Evolutionary conservation across 2,888 invertebrate species (phyloP).

Genomic region (Dolomedes plantarius): DNA sequence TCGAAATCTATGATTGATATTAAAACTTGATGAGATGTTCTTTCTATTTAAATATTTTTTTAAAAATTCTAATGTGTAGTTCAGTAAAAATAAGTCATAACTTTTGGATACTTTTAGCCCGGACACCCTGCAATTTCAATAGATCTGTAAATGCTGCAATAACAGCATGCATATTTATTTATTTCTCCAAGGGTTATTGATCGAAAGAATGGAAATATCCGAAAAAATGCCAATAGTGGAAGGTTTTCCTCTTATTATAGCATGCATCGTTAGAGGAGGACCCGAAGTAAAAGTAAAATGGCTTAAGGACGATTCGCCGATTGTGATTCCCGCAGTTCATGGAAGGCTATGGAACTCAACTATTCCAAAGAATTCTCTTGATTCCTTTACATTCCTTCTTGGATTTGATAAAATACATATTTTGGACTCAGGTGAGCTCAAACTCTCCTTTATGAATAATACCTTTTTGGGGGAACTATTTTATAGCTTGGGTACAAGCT

Average conservation of each 20-base stretch:
- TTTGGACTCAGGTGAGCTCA: conserved; percentile 25
- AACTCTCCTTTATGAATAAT: too few relatives aligned
- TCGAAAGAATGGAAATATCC: conserved; percentile 33
- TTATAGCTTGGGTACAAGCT: too few relatives aligned
- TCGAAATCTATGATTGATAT: too few relatives aligned
- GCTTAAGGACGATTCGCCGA: conserved; percentile 29
- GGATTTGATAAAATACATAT: conserved; percentile 28
- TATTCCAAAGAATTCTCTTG: conserved; percentile 28
- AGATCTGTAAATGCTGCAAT: too few relatives aligned
- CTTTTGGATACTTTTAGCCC: too few relatives aligned
- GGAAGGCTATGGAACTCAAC: conserved; percentile 35
- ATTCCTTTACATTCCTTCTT: conserved; percentile 5
- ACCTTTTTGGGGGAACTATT: too few relatives aligned
- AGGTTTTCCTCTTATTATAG: conserved; percentile 21
- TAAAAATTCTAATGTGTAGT: too few relatives aligned
- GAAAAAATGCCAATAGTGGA: conserved; percentile 36
- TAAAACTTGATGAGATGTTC: too few relatives aligned
- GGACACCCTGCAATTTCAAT: too few relatives aligned
- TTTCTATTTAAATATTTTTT: too few relatives aligned
- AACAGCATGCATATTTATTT: too few relatives aligned
- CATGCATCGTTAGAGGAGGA: conserved; percentile 19
- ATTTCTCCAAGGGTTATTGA: neutral
- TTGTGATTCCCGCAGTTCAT: neutral
- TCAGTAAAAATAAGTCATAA: too few relatives aligned
- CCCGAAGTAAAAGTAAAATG: neutral